A percentile compares a stretch with the other conserved stretches of the same genome.
Conservation (phyloP, 2,113 vertebrate species). For the Perccottus glenii region DNA sequence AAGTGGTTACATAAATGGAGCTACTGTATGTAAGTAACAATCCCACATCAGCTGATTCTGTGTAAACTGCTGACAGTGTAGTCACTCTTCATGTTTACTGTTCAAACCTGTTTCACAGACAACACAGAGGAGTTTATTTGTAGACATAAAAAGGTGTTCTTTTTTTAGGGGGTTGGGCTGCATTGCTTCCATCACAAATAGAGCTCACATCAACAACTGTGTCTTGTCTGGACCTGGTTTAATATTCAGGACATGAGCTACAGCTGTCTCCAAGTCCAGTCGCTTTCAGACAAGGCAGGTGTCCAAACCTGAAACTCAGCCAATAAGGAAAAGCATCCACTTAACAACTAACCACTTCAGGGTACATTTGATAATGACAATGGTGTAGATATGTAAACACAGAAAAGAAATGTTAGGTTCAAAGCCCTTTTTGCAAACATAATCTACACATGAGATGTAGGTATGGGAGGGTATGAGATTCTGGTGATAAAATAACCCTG, state of each 20-base stretch:
- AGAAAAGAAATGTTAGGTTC: not conserved
- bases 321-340: not conserved
- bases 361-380: not conserved
- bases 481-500: too few species aligned
- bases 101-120: too few species aligned
- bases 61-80: not conserved
- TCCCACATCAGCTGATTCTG: not conserved
- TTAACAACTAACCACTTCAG: constrained; percentile 1
- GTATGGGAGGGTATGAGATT: too few species aligned
- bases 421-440: too few species aligned
- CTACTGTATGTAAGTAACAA: constrained; percentile 12
- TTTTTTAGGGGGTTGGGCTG: not conserved
- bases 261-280: constrained; percentile 1
- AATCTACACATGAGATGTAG: too few species aligned
- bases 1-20: constrained; percentile 11
- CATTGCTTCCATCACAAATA: not conserved
- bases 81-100: too few species aligned
- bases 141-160: not conserved
- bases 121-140: not conserved
- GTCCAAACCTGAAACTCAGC: constrained; percentile 16
- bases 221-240: constrained; percentile 12
- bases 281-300: constrained; percentile 43
- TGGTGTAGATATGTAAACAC: not conserved
- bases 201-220: not conserved
- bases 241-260: constrained; percentile 33